A percentile compares a stretch with the other conserved stretches of the same genome.
Evolutionary conservation across 2,113 vertebrate genomes (phyloP).

Genomic region (Hoplias malabaricus): DNA sequence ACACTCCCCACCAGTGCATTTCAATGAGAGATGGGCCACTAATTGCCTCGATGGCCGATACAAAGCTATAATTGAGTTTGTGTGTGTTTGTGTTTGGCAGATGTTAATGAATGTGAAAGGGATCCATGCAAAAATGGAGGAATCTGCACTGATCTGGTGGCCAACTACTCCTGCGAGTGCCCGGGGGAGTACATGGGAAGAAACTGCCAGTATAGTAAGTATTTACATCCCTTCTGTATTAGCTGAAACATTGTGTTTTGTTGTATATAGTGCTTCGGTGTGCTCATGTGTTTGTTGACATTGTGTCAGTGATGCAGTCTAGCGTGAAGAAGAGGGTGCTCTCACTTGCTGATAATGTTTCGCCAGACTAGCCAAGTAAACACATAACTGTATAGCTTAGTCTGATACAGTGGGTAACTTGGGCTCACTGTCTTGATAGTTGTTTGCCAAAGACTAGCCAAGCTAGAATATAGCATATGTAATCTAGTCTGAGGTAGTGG

Average conservation of each 20-base stretch:
- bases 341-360: no score
- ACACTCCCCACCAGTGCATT: slow-evolving; percentile 53
- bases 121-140: slow-evolving; percentile 95
- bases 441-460: no score
- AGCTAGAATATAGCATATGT: no score
- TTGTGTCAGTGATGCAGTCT: background rate
- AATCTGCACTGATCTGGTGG: slow-evolving; percentile 92
- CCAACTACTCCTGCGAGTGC: slow-evolving; percentile 97
- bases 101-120: slow-evolving; percentile 94
- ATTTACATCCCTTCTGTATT: no score
- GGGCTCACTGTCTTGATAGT: no score
- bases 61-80: slow-evolving; percentile 49
- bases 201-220: slow-evolving; percentile 97
- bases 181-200: slow-evolving; percentile 98
- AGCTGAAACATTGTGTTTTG: slow-evolving; percentile 7
- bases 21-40: slow-evolving; percentile 56
- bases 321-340: no score
- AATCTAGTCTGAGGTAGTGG: background rate
- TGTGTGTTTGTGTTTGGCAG: slow-evolving; percentile 69
- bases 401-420: no score
- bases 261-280: background rate
- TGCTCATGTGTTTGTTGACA: background rate
- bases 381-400: no score
- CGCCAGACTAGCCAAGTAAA: no score
- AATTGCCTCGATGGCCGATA: slow-evolving; percentile 56